phyloP scores from a whole-genome alignment of 2,888 invertebrate genomes.

The Lasioglossum oenotherae region DNA sequence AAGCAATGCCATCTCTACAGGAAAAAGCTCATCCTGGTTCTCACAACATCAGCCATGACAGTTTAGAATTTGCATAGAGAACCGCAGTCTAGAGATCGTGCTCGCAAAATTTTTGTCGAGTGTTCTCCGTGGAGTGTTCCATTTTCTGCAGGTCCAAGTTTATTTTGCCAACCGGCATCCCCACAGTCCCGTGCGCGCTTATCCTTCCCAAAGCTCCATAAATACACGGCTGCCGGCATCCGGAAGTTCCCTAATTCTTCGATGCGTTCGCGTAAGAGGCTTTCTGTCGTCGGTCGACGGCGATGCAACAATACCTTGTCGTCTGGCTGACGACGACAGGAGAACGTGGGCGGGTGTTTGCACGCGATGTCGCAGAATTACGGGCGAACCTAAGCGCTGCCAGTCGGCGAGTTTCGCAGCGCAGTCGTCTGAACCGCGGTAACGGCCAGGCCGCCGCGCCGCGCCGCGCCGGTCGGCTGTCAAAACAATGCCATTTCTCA shows the following conservation, averaged over 20 bases:
- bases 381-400: conserved; percentile 32
- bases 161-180: background rate
- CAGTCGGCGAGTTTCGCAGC: conserved; percentile 60
- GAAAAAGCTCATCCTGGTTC: too few relatives aligned
- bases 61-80: too few relatives aligned
- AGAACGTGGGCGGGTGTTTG: conserved; percentile 27
- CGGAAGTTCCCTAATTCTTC: conserved; percentile 9
- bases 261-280: conserved; percentile 11
- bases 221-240: background rate
- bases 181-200: background rate
- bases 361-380: conserved; percentile 45
- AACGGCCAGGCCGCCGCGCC: background rate
- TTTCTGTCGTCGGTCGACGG: background rate
- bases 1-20: too few relatives aligned
- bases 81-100: background rate
- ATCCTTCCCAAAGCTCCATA: background rate
- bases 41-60: too few relatives aligned
- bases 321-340: background rate
- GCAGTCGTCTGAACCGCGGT: conserved; percentile 56
- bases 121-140: background rate
- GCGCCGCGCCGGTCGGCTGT: conserved; percentile 75
- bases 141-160: background rate
- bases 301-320: background rate
- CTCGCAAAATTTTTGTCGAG: background rate
- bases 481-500: conserved; percentile 82